Evolutionary conservation across 1,140 invertebrate species (phyloP).

Genomic region (Schlechtendalia chinensis): DNA sequence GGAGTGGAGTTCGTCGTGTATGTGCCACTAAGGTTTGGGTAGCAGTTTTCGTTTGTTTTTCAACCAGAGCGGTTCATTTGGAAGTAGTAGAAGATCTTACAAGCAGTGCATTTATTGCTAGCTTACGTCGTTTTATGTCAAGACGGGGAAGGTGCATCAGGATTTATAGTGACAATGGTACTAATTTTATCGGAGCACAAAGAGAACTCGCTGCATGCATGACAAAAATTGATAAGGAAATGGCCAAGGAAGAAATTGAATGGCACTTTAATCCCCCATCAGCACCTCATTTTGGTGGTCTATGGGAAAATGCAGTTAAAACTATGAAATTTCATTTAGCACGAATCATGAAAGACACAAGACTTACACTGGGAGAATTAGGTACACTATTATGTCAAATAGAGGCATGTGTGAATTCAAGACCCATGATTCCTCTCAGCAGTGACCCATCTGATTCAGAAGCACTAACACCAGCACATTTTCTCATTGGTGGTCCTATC

Average conservation of each 20-base stretch:
- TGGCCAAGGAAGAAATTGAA: background rate
- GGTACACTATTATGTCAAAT: conserved; percentile 44
- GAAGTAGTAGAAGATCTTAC: background rate
- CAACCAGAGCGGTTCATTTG: conserved; percentile 23
- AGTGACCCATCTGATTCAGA: background rate
- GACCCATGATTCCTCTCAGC: background rate
- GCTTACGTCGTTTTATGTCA: conserved; percentile 32
- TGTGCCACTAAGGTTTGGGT: background rate
- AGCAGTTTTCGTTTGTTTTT: background rate
- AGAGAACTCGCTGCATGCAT: background rate
- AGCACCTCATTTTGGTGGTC: conserved; percentile 45
- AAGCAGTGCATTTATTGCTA: conserved; percentile 3
- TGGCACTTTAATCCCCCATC: conserved; percentile 3
- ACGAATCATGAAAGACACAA: background rate
- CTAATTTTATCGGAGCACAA: background rate
- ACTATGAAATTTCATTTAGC: conserved; percentile 54
- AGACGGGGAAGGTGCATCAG: background rate
- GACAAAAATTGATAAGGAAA: background rate
- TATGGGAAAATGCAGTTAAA: conserved; percentile 54
- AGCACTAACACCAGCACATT: background rate
- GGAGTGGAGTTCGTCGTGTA: background rate
- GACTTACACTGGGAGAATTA: conserved; percentile 3
- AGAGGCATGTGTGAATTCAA: conserved; percentile 36
- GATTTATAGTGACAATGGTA: conserved; percentile 6
- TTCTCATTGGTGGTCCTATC: background rate